Percentiles rank a stretch among this genome's conserved stretches.
phyloP scores from a whole-genome alignment of 35 echinoderm and acorn worm species.

The Eucidaris tribuloides region DNA sequence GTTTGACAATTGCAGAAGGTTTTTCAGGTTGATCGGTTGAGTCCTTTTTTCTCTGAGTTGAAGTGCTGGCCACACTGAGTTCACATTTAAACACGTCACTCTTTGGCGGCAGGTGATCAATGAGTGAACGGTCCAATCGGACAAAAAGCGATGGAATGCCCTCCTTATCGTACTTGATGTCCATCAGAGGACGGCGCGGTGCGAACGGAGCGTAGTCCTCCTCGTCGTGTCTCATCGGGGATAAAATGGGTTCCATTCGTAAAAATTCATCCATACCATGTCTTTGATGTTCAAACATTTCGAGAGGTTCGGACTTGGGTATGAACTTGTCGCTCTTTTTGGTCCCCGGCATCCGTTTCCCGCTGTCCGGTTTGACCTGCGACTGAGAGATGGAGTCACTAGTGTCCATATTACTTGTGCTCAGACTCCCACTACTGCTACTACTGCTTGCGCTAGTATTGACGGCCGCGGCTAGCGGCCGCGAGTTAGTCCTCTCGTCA shows the following conservation, averaged over 20 bases:
- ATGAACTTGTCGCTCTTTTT: conserved; percentile 15
- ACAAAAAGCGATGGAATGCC: not conserved
- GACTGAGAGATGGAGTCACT: not conserved
- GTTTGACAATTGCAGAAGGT: conserved; percentile 16
- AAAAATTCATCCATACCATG: not conserved
- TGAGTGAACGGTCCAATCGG: not conserved
- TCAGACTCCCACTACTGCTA: conserved; percentile 4
- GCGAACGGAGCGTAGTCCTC: not conserved
- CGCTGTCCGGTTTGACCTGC: conserved; percentile 6
- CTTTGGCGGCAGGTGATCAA: conserved; percentile 30
- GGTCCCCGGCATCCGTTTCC: conserved; percentile 6
- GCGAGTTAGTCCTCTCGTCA: conserved; percentile 19
- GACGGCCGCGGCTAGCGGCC: conserved; percentile 1
- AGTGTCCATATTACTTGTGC: conserved; percentile 1
- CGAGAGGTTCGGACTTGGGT: not conserved
- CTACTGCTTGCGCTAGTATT: conserved; percentile 19
- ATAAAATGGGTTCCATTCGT: conserved; percentile 7
- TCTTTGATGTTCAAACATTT: conserved; percentile 5
- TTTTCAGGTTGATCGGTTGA: conserved; percentile 8
- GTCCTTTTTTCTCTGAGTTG: conserved; percentile 12
- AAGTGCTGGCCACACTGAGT: not conserved
- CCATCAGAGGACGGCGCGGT: not conserved
- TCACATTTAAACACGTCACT: not conserved
- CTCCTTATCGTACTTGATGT: conserved; percentile 5
- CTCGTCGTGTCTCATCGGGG: not conserved